These are phyloP conservation scores for Callopanchax toddi DNA, from an alignment of 2,113 vertebrate genomes.

Conservation along the genomic window DNA sequence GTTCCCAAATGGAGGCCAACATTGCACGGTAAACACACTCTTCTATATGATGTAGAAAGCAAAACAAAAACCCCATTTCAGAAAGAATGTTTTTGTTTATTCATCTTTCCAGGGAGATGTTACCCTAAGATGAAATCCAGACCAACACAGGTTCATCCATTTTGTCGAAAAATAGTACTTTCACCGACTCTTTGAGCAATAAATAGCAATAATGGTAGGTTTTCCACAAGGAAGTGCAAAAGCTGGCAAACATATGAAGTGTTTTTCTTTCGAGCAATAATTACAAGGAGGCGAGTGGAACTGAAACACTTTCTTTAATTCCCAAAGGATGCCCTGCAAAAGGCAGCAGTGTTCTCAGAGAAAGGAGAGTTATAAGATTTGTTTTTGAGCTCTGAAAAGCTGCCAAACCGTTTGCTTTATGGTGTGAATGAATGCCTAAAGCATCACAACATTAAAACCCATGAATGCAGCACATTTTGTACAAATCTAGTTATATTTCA, in stretches of 20 bases:
- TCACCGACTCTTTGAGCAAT: conserved; percentile 33
- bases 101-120: conserved; percentile 8
- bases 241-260: conserved; percentile 28
- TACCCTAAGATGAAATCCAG: conserved; percentile 34
- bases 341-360: background rate
- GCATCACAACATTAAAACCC: background rate
- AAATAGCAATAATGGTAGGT: conserved; percentile 24
- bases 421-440: background rate
- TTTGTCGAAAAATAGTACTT: conserved; percentile 26
- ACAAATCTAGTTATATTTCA: too few relatives aligned
- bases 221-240: conserved; percentile 17
- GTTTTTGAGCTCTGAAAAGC: background rate
- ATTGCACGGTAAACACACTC: too few relatives aligned
- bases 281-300: conserved; percentile 34
- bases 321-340: conserved; percentile 1
- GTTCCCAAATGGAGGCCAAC: too few relatives aligned
- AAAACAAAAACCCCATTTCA: background rate
- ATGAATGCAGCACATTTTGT: background rate
- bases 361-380: background rate
- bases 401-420: background rate
- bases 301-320: conserved; percentile 29
- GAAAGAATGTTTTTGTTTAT: conserved; percentile 1
- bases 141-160: conserved; percentile 21
- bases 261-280: conserved; percentile 3
- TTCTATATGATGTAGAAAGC: too few relatives aligned